A percentile compares a stretch with the other conserved stretches of the same genome.
Conservation (phyloP, 1,140 invertebrate species). For the Scylla paramamosain region DNA sequence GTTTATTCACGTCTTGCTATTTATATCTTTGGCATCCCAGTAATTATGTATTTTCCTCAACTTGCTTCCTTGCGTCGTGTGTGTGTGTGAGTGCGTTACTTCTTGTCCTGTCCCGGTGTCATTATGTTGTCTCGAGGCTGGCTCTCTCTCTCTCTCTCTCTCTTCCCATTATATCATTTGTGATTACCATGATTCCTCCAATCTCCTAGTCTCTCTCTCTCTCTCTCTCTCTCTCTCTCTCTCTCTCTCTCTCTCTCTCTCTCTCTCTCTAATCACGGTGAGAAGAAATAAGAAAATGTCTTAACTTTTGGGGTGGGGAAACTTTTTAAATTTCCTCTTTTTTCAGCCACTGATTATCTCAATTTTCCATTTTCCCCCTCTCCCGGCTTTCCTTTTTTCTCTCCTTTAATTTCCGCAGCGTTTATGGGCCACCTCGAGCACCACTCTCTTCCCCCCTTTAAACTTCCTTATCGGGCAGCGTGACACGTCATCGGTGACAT, state of each 20-base stretch:
- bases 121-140: too few species aligned
- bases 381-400: neutral
- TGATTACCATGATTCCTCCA: too few species aligned
- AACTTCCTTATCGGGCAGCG: neutral
- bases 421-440: neutral
- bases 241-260: neutral
- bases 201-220: too few species aligned
- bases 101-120: too few species aligned
- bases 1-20: neutral
- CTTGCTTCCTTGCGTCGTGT: too few species aligned
- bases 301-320: neutral
- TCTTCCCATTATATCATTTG: too few species aligned
- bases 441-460: neutral
- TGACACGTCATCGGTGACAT: neutral
- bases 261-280: neutral
- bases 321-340: conserved; percentile 3
- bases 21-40: neutral
- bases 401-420: neutral
- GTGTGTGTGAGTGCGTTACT: too few species aligned
- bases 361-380: neutral
- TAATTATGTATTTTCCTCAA: neutral
- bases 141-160: too few species aligned
- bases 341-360: conserved; percentile 22
- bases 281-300: conserved; percentile 1
- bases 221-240: neutral